phyloP scores from a whole-genome alignment of 2,797 vertebrate genomes.

The Pagetopsis macropterus region DNA sequence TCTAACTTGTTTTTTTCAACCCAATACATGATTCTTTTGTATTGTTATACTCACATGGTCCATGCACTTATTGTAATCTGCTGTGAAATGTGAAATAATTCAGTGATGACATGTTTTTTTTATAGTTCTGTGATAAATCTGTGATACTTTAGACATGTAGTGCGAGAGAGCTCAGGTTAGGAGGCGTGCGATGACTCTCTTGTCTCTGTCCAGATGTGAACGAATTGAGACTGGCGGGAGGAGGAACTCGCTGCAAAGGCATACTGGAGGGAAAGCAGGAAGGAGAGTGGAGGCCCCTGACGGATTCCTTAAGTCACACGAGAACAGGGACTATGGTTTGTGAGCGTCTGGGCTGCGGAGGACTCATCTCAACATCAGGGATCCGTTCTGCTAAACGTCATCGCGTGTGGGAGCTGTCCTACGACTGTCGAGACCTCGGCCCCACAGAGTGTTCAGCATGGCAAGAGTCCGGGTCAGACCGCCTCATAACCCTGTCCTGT shows the following conservation, averaged over 20 bases:
- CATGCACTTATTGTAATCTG: no score
- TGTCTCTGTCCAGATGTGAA: background rate
- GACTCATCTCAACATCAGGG: rapidly evolving
- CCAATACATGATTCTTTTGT: no score
- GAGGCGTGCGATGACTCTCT: background rate
- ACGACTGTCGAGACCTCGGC: rapidly evolving
- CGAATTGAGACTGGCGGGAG: background rate
- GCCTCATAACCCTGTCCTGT: background rate
- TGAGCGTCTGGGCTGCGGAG: background rate
- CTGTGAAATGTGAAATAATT: no score
- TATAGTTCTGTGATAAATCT: no score
- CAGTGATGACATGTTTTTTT: no score
- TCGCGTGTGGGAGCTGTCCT: background rate
- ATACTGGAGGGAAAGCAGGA: conserved; percentile 7
- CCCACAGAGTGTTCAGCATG: background rate
- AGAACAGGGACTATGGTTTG: background rate
- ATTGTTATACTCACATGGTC: no score
- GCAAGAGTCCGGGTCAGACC: rapidly evolving
- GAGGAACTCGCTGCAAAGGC: conserved; percentile 15
- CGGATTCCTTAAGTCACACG: rapidly evolving
- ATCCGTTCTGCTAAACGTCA: rapidly evolving
- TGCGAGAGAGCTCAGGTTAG: no score
- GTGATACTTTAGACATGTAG: no score
- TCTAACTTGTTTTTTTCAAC: no score
- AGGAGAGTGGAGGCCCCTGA: conserved; percentile 17